Evolutionary conservation across 2,113 vertebrate species (phyloP).

Genomic region (Crotalus tigris): DNA sequence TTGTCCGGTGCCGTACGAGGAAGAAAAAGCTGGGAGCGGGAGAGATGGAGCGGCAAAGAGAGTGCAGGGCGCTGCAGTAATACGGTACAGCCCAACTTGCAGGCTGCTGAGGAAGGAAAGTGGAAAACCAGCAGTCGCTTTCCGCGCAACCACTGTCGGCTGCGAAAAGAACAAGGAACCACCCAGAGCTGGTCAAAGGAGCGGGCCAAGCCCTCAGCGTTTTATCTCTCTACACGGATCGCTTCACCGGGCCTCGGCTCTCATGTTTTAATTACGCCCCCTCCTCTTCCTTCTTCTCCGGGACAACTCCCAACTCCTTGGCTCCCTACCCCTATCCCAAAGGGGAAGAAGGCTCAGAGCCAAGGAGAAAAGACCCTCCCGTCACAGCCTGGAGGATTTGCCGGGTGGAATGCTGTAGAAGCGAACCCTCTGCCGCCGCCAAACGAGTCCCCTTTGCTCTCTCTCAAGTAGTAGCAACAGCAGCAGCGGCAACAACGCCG

Average conservation of each 20-base stretch:
- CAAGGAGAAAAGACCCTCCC: not conserved
- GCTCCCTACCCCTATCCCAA: not conserved
- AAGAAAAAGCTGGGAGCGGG: not conserved
- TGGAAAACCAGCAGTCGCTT: not conserved
- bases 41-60: not conserved
- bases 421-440: not conserved
- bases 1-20: not conserved
- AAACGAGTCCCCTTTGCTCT: slow-evolving; percentile 1
- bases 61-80: slow-evolving; percentile 9
- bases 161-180: not conserved
- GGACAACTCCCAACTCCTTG: not conserved
- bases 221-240: not conserved
- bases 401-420: not conserved
- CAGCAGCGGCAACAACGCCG: slow-evolving; percentile 22
- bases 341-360: not conserved
- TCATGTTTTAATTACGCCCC: not conserved
- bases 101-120: not conserved
- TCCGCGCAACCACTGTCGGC: not conserved
- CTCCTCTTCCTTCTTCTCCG: not conserved
- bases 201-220: slow-evolving; percentile 23
- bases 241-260: slow-evolving; percentile 51
- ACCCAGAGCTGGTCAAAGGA: not conserved
- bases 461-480: slow-evolving; percentile 5
- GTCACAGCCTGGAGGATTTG: not conserved
- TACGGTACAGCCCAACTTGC: not conserved